Conservation (phyloP, 2,888 invertebrate genomes). For the Drosophila paucipuncta region DNA sequence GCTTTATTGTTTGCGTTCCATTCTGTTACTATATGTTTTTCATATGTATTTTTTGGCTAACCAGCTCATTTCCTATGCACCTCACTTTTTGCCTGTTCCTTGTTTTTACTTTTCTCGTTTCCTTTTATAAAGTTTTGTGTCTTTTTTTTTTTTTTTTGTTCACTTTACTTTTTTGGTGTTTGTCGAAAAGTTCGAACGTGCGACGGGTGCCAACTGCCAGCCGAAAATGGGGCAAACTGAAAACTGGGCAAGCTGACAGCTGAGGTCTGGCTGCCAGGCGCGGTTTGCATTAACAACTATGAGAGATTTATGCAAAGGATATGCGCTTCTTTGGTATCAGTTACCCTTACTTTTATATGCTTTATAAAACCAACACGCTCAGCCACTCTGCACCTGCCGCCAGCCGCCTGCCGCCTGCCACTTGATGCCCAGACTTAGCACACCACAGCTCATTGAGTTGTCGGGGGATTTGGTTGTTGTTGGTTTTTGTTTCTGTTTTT, state of each 20-base stretch:
- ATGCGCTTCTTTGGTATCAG: conserved; percentile 61
- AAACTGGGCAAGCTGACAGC: conserved; percentile 21
- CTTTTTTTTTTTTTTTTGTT: conserved; percentile 14
- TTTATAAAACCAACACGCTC: not conserved
- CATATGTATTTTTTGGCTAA: conserved; percentile 53
- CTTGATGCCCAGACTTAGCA: conserved; percentile 1
- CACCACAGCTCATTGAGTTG: conserved; percentile 43
- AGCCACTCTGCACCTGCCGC: not conserved
- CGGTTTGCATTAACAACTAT: conserved; percentile 72
- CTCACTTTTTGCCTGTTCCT: conserved; percentile 23
- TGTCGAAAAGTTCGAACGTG: conserved; percentile 64
- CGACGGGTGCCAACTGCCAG: conserved; percentile 46
- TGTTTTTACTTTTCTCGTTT: conserved; percentile 1
- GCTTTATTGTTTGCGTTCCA: conserved; percentile 14
- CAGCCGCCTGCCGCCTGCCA: not conserved
- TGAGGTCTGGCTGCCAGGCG: conserved; percentile 35
- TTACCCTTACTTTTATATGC: conserved; percentile 28
- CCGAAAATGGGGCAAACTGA: conserved; percentile 19
- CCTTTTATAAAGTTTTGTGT: not conserved
- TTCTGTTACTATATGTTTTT: conserved; percentile 15
- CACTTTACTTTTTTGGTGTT: conserved; percentile 11
- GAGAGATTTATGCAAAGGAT: conserved; percentile 71
- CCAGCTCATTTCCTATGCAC: conserved; percentile 61
- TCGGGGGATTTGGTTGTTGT: conserved; percentile 30
- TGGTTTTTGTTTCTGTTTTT: not conserved